Evolutionary conservation across 2,113 vertebrate species (phyloP).

Genomic region (Forbesichthys papilliferus): DNA sequence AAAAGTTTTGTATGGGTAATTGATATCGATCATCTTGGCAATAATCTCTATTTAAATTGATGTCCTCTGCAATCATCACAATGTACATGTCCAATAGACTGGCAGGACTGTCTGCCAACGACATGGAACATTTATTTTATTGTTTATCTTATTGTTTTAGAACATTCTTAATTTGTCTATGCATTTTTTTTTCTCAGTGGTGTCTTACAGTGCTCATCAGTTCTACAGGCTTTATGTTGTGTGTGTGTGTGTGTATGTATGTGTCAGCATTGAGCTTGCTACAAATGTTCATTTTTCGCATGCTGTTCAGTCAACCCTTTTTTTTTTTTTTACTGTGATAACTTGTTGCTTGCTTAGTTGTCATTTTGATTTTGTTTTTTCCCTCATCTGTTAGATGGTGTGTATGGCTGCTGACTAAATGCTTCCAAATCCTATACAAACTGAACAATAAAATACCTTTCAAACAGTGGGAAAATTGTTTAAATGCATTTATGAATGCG

Average conservation of each 20-base stretch:
- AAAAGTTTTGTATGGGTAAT: constrained; percentile 41
- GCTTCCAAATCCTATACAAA: constrained; percentile 80
- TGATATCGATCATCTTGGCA: constrained; percentile 61
- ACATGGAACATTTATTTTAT: constrained; percentile 56
- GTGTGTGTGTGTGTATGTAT: constrained; percentile 17
- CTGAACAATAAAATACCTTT: constrained; percentile 80
- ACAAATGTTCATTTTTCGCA: constrained; percentile 56
- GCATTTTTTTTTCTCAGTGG: constrained; percentile 65
- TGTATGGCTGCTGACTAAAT: constrained; percentile 74
- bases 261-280: constrained; percentile 31
- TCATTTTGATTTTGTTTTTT: constrained; percentile 51
- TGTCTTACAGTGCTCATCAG: constrained; percentile 67
- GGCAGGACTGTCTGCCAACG: constrained; percentile 40
- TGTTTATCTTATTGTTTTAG: constrained; percentile 72
- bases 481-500: too few species aligned
- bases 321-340: constrained; percentile 74
- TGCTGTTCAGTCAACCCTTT: constrained; percentile 48
- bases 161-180: constrained; percentile 73
- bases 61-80: constrained; percentile 60
- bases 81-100: constrained; percentile 54
- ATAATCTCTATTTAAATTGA: constrained; percentile 70
- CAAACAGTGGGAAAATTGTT: constrained; percentile 41
- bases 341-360: constrained; percentile 58
- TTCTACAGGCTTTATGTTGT: constrained; percentile 49
- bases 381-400: constrained; percentile 59